Evolutionary conservation across 2,888 invertebrate genomes (phyloP), one percentile per base, ranked within the genome.

Genomic region (Lasioglossum leucozonium): DNA sequence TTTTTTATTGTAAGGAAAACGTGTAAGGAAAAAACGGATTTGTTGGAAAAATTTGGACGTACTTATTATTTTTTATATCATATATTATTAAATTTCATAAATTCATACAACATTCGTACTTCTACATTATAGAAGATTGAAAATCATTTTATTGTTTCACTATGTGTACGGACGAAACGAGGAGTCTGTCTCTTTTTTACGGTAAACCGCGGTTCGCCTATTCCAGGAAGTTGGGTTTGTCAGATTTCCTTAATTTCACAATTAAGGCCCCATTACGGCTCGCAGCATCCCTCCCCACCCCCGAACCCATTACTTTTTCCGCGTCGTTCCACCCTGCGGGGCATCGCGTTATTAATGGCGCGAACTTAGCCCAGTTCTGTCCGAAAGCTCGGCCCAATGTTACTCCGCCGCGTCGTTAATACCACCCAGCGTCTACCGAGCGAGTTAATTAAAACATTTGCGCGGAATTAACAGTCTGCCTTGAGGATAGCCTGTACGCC

Each of bases 291-390:
- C 30, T 8, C 42, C 4, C 44, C 16, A 3, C 44, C 34, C 78
- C 71, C 74, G 62, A 55, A 34, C 65, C 79, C 82, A 65, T 86
- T 81, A 86, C 86, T 81, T 86, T 86, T 81, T 81, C 76, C 79
- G 67, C 72, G 71, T 34, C 47, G 47, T 79, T 72, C 75, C 72
- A 81, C 79, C 72, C 86, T 73, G 79, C 81, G 71, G 86, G 82
- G 71, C 78, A 74, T 76, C 79, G 81, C 74, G 77, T 82, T 82
- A 86, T 86, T 85, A 86, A 82, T 82, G 86, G 65, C 86, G 79
- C 81, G 79, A 85, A 86, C 81, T 85, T 85, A 85, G 81, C 78
- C 81, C 79, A 86, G 72, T 86, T 85, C 79, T 86, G 86, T 73
- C 86, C 42, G 86, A 71, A 62, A 75, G 58, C 79, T 81, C 86